These are phyloP conservation scores for Meteorus colon DNA, from an alignment of 2,888 invertebrate genomes.

Conservation along the genomic window DNA sequence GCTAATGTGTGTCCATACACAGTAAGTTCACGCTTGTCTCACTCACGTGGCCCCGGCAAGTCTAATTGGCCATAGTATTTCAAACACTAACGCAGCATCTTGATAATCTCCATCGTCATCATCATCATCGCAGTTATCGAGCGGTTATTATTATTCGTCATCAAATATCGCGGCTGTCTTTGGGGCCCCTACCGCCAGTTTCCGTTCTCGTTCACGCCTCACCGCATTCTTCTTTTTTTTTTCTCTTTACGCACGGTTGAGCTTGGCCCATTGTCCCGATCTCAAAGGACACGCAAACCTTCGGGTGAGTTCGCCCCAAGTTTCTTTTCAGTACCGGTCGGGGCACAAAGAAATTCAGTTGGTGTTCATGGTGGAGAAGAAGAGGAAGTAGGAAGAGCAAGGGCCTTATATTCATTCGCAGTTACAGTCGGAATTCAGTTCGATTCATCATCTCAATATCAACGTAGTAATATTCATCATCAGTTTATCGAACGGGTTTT, in stretches of 20 bases:
- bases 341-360: conserved; percentile 37
- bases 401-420: not conserved
- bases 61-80: not conserved
- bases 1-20: conserved; percentile 55
- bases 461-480: not conserved
- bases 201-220: conserved; percentile 40
- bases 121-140: not conserved
- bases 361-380: not conserved
- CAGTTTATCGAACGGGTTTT: conserved; percentile 41
- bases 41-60: conserved; percentile 30
- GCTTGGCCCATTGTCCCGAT: conserved; percentile 54
- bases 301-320: conserved; percentile 24
- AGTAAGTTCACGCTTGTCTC: conserved; percentile 49
- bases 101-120: not conserved
- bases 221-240: conserved; percentile 30
- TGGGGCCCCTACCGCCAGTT: not conserved
- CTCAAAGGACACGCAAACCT: conserved; percentile 41
- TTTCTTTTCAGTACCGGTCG: conserved; percentile 27
- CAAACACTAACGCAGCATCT: not conserved
- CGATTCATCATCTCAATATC: not conserved
- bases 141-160: not conserved
- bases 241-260: conserved; percentile 51
- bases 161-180: not conserved
- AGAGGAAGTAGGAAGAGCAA: not conserved
- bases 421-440: not conserved